Base-by-base conservation (phyloP, 2,797 vertebrate genomes). In the Pteropus rufus region DNA sequence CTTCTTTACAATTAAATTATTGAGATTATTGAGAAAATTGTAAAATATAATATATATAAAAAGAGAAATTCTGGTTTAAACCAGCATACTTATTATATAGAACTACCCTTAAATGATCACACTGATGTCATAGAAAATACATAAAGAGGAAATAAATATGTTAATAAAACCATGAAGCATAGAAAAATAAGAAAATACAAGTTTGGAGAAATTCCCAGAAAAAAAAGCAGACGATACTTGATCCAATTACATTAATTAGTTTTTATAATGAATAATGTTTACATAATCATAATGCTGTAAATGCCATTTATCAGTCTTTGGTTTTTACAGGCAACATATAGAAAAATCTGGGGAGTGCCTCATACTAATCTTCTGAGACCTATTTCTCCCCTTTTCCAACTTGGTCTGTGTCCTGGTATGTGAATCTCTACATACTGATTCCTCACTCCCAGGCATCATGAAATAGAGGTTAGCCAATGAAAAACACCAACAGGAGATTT, bases 231-330 rank as follows among this genome's bases (percentile, higher is more conserved):
- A 96, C 92, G 56, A 89, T 46, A 91, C 23, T 52, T 52, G 52
- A 83, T 91, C 10, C 19, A 96, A 93, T 94, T 93, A 77, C 60
- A 56, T 94, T 92, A 95, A 91, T 95, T 82, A 93, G 56, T 72
- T 92, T 92, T 77, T 46, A 65, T 44, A 86, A 91, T 92, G 58
- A 84, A 88, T 93, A 91, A 26, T 97, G 70, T 87, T 96, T 93
- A 49, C 80, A 56, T 75, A 94, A 91, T 79, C 19, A 52, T 76
- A 81, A 26, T 85, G 19, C 1, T 79, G 24, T 65, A 75, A 88
- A 39, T 96, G 54, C 14, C 85, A 26, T 39, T 92, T 70, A 94
- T 67, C 21, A 46, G 16, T 80, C 5, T 76, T 91, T 88, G 56
- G 39, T 64, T 89, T 84, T 85, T 75, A 49, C 15, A 77, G 21